Evolutionary conservation across 2,888 invertebrate species (phyloP).

Genomic region (Apamea monoglypha): DNA sequence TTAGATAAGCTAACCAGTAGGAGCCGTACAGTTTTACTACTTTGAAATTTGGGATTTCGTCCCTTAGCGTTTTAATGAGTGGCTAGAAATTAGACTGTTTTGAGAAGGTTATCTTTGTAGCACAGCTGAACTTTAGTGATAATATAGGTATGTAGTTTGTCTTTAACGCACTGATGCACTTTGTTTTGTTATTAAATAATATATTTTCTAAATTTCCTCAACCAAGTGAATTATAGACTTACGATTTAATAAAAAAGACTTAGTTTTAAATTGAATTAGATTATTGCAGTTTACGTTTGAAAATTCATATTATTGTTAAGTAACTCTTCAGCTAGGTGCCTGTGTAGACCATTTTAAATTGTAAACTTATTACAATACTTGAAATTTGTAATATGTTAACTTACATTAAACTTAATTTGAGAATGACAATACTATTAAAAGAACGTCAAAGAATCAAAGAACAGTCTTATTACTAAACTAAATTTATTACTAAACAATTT

Average conservation of each 20-base stretch:
- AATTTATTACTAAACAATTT: neutral
- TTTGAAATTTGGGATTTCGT: constrained; percentile 33
- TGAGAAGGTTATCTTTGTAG: constrained; percentile 1
- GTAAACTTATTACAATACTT: neutral
- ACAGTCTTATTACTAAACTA: neutral
- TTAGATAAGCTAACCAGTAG: constrained; percentile 53
- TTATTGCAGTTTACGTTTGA: neutral
- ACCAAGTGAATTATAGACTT: neutral
- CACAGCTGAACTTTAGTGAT: neutral
- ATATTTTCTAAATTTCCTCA: neutral
- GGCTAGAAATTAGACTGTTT: constrained; percentile 2
- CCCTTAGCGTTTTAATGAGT: constrained; percentile 11
- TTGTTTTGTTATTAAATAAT: neutral
- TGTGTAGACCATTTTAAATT: neutral
- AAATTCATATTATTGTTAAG: neutral
- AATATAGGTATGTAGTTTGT: neutral
- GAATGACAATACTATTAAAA: neutral
- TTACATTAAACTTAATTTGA: neutral
- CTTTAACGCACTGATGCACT: neutral
- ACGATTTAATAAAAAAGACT: neutral
- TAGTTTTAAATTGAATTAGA: neutral
- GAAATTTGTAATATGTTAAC: neutral
- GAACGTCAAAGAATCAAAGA: neutral
- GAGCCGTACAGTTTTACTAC: constrained; percentile 45
- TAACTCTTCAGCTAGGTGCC: neutral